Percentiles rank a stretch among this genome's conserved stretches.
Evolutionary conservation across 2,113 vertebrate genomes (phyloP).

Genomic region (Pseudopodoces humilis): DNA sequence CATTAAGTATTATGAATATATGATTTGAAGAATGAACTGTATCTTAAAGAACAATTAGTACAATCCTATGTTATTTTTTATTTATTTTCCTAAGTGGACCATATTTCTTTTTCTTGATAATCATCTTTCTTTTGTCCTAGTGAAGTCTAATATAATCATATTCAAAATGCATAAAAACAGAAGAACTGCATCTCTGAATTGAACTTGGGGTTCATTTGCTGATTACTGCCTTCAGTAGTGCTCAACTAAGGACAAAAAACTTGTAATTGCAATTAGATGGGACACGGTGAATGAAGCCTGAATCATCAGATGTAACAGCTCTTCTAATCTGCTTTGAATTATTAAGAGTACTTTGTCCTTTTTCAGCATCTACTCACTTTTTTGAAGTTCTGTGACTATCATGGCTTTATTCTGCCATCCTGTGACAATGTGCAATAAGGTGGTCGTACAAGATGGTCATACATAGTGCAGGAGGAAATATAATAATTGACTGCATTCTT

Average conservation of each 20-base stretch:
- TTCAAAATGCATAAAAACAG: not conserved
- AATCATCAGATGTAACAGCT: not conserved
- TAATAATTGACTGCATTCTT: not conserved
- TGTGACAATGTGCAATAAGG: not conserved
- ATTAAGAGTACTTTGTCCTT: not conserved
- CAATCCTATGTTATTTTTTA: not conserved
- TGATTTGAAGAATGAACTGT: not conserved
- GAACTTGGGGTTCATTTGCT: not conserved
- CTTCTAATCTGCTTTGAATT: not conserved
- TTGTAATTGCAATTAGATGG: not conserved
- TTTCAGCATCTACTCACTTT: not conserved
- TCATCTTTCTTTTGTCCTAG: not conserved
- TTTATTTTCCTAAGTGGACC: not conserved
- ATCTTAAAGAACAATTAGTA: not conserved
- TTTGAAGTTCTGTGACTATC: not conserved
- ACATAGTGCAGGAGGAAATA: not conserved
- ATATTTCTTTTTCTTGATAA: not conserved
- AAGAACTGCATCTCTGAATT: not conserved
- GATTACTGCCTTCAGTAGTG: not conserved
- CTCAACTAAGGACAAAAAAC: not conserved
- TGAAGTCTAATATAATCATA: not conserved
- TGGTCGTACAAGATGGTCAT: not conserved
- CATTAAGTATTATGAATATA: not conserved
- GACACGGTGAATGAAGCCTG: not conserved
- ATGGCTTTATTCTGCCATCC: not conserved